Base-by-base conservation (phyloP, 1,140 invertebrate species). In the Cydia splendana region DNA sequence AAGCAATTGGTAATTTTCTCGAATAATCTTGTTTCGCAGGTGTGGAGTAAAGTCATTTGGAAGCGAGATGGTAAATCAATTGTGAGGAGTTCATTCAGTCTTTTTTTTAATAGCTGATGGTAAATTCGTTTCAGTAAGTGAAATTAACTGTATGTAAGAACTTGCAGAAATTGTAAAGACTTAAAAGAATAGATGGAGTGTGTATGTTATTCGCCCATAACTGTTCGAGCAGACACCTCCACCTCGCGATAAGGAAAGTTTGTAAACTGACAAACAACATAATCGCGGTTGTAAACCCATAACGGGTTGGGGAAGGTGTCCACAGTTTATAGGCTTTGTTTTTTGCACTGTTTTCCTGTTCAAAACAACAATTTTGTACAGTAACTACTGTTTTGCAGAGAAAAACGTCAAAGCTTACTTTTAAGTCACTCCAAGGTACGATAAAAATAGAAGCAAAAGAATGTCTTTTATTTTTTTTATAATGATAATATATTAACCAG, bases 261-360 rank as follows among this genome's bases (percentile, higher is more conserved):
- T 51, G 48, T 51, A 13, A 51, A 15, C 13, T 30, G 28, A 69
- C 65, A 69, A 69, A 69, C 65, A 69, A 69, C 30, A 34, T 69
- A 13, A 69, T n/a, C 9, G 65, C 65, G 65, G 65, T 30, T 69
- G 65, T 69, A 69, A 69, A 69, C 12, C 30, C 65, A 69, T 69
- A 69, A 69, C 65, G 65, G 65, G 65, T 69, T 69, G 65, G 65
- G 28, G 65, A 65, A 69, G 65, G 65, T 69, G 65, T 13, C 28
- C 28, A 9, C 13, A n/a, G 34, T 69, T 69, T 69, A 69, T 69
- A 38, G 34, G 30, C 30, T 69, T 69, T 69, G 28, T 69, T 69
- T 69, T 69, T 69, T 67, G 15, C 15, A 57, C 53, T 57, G 18
- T 2, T 51, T 51, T 15, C 3, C 15, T 15, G 48, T 51, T 51